phyloP scores from a whole-genome alignment of 1,140 invertebrate genomes.

The Cydia splendana region DNA sequence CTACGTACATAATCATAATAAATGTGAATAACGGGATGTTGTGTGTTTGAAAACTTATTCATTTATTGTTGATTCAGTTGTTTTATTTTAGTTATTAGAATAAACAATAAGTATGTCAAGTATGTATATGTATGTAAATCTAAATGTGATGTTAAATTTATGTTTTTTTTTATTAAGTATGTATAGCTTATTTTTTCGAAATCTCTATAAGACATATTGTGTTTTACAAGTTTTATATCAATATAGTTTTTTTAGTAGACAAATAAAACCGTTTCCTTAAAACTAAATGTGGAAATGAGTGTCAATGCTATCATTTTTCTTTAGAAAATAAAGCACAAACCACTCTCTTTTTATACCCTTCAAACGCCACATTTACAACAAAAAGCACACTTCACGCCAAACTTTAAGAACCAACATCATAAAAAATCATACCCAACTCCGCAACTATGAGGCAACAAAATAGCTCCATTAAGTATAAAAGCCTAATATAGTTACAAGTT shows the following conservation, averaged over 20 bases:
- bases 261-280: neutral
- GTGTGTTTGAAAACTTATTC: neutral
- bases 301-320: neutral
- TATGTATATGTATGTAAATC: no score
- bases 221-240: no score
- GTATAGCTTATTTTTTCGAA: no score
- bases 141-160: no score
- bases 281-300: neutral
- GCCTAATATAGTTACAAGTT: constrained; percentile 32
- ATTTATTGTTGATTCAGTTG: neutral
- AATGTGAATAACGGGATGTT: neutral
- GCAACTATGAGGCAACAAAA: constrained; percentile 23
- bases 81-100: no score
- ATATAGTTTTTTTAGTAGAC: no score
- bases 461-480: constrained; percentile 25
- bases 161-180: no score
- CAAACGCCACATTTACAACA: neutral
- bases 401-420: constrained; percentile 3
- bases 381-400: constrained; percentile 1
- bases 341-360: constrained; percentile 3
- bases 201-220: no score
- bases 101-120: no score
- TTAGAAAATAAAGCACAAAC: neutral
- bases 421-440: constrained; percentile 26
- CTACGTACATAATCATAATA: neutral